phyloP scores from a whole-genome alignment of 2,113 vertebrate species.

The Sorex araneus region DNA sequence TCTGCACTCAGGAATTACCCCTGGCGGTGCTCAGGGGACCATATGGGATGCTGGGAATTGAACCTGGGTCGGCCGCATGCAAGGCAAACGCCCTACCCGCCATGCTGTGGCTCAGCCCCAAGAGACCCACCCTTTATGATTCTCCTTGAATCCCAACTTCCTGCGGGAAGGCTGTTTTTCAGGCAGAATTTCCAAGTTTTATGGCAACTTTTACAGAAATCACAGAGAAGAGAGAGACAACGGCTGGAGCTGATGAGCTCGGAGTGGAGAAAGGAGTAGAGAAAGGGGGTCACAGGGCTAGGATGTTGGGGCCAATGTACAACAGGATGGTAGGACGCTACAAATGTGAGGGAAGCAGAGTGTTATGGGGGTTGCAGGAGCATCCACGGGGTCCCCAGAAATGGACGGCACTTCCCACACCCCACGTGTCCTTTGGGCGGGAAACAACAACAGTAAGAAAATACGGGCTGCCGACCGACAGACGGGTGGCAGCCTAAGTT shows the following conservation, averaged over 20 bases:
- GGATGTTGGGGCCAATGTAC: slow-evolving; percentile 8
- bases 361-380: background rate
- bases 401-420: slow-evolving; percentile 19
- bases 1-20: too few species aligned
- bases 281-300: background rate
- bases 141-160: slow-evolving; percentile 58
- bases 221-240: slow-evolving; percentile 74
- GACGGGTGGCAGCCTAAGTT: slow-evolving; percentile 63
- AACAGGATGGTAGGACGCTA: slow-evolving; percentile 15
- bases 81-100: too few species aligned
- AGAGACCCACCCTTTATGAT: background rate
- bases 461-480: slow-evolving; percentile 63
- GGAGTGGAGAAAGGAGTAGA: background rate
- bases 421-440: slow-evolving; percentile 65
- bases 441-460: slow-evolving; percentile 79
- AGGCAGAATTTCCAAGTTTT: slow-evolving; percentile 83
- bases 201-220: slow-evolving; percentile 85
- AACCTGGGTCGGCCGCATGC: too few species aligned
- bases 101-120: too few species aligned
- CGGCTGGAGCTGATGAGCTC: slow-evolving; percentile 52
- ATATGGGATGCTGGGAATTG: too few species aligned
- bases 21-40: too few species aligned
- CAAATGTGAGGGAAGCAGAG: slow-evolving; percentile 51
- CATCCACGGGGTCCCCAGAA: slow-evolving; percentile 20
- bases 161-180: slow-evolving; percentile 61